Evolutionary conservation across 2,888 invertebrate genomes (phyloP), one percentile per base, ranked within the genome.

Genomic region (Geotrupes spiniger): DNA sequence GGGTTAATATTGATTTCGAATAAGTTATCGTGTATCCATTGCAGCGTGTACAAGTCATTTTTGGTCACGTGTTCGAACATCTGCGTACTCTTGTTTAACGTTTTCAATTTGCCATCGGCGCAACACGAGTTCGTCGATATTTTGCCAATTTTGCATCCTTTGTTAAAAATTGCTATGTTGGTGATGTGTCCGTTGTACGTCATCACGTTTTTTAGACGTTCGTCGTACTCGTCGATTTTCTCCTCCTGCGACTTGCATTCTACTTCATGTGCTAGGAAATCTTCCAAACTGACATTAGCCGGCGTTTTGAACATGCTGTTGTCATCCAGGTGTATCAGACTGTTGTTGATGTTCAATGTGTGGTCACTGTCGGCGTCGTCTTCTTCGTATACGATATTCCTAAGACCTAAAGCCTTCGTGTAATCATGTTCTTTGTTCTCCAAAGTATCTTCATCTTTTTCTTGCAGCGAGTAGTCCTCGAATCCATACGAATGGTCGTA

Each of bases 21-120:
- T 29, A 68, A 55, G 50, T 67, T 58, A 15, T 59, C 64, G 42
- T 66, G 57, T 17, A 67, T 61, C 67, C 66, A 66, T 16, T 67
- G 63, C 45, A 65, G 49, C 41, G 65, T 64, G 27, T 62, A 62
- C 26, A 68, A 52, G 44, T 66, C 65, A 26, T 62, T 61, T 33
- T 54, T 49, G 4, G 65, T 64, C 21, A 66, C 56, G 33, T 66
- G 60, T 37, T 67, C 64, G 33, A 58, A 63, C 62, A 63, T 65
- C 52, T 66, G 65, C 6, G 62, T 63, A 9, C 50, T 49, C 28
- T 47, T 49, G 33, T 46, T 52, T 11, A 41, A 36, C n/a, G 44
- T 49, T 29, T 44, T 15, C 8, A 26, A 43, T 8, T 33, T 49
- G 9, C 42, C 11, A 15, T 38, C 29, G 5, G 38, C 39, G 2